phyloP scores from a whole-genome alignment of 2,797 vertebrate species.

The Lagorchestes hirsutus region DNA sequence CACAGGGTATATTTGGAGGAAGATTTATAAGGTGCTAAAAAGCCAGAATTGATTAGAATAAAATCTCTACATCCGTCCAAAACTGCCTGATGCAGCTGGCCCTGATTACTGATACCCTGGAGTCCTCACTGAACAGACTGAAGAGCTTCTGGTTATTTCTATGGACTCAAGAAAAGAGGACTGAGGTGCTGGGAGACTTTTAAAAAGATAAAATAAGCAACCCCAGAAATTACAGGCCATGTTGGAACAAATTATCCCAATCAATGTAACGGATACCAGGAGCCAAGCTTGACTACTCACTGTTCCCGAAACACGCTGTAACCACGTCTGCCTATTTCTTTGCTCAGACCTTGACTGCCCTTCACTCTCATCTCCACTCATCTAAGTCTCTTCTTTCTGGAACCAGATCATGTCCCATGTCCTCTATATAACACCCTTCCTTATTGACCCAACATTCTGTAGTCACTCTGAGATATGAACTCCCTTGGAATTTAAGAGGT shows the following conservation, averaged over 20 bases:
- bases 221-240: slow-evolving; percentile 10
- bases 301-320: neutral
- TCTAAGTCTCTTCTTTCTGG: accelerated
- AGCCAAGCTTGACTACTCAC: neutral
- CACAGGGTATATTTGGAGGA: neutral
- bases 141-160: slow-evolving; percentile 27
- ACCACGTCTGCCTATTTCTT: neutral
- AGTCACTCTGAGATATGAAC: neutral
- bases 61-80: slow-evolving; percentile 9
- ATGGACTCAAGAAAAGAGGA: neutral
- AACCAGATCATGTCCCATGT: neutral
- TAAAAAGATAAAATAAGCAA: slow-evolving; percentile 46
- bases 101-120: slow-evolving; percentile 12
- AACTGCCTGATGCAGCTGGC: slow-evolving; percentile 32
- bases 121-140: neutral
- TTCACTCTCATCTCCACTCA: neutral
- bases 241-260: slow-evolving; percentile 6
- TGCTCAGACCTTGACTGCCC: neutral
- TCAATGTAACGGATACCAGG: neutral
- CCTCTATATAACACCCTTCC: neutral
- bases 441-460: neutral
- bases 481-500: neutral
- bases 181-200: neutral
- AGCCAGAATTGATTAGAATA: slow-evolving; percentile 2
- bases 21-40: slow-evolving; percentile 2